Conservation (phyloP, 2,888 invertebrate genomes). For the Masnerella sp. region DNA sequence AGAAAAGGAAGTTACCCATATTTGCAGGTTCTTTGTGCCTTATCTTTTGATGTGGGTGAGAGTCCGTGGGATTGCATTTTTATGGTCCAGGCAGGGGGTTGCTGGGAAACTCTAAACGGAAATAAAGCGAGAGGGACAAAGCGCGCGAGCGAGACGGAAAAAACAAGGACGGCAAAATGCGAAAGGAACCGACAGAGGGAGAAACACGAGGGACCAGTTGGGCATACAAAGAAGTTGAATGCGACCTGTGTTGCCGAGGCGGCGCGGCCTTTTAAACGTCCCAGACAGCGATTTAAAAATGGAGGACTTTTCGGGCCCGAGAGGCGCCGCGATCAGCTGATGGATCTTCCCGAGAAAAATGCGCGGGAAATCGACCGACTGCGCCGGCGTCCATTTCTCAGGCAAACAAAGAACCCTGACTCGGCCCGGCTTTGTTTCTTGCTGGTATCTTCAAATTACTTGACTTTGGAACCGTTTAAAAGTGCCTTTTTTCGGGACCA, state of each 20-base stretch:
- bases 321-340: constrained; percentile 58
- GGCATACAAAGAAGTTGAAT: constrained; percentile 51
- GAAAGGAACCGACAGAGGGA: constrained; percentile 23
- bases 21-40: constrained; percentile 52
- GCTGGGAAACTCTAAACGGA: constrained; percentile 54
- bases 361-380: constrained; percentile 42
- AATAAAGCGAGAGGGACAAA: constrained; percentile 20
- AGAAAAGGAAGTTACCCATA: constrained; percentile 40
- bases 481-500: not conserved
- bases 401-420: constrained; percentile 3
- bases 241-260: constrained; percentile 51
- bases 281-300: constrained; percentile 57
- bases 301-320: constrained; percentile 40
- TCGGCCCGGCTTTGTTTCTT: constrained; percentile 26
- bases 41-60: constrained; percentile 53
- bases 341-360: constrained; percentile 46
- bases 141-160: constrained; percentile 1
- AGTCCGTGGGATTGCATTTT: constrained; percentile 57
- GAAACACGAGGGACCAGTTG: constrained; percentile 46
- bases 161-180: constrained; percentile 23
- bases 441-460: not conserved
- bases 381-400: constrained; percentile 15
- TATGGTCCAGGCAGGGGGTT: constrained; percentile 53
- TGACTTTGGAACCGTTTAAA: constrained; percentile 15
- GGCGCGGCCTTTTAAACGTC: constrained; percentile 55